Evolutionary conservation across 2,797 vertebrate species (phyloP).

Genomic region (Calcarius lapponicus): DNA sequence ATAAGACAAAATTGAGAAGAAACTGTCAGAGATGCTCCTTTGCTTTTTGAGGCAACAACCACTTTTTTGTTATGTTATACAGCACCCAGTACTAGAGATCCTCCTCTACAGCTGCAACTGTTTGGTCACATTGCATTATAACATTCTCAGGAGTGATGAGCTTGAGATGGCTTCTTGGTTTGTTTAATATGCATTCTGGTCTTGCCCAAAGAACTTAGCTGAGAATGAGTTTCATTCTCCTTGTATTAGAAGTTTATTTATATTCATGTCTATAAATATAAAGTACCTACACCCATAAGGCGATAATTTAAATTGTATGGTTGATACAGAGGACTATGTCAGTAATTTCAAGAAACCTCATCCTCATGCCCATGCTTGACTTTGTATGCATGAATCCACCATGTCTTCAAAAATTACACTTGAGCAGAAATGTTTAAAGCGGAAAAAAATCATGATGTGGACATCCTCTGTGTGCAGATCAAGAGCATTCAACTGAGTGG

Average conservation of each 20-base stretch:
- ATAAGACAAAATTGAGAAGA: not conserved
- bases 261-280: not conserved
- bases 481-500: not conserved
- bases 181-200: not conserved
- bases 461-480: not conserved
- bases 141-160: not conserved
- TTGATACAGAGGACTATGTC: not conserved
- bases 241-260: not conserved
- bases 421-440: not conserved
- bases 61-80: not conserved
- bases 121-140: not conserved
- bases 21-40: not conserved
- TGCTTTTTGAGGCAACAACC: not conserved
- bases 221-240: not conserved
- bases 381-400: not conserved
- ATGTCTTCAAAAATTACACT: not conserved
- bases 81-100: not conserved
- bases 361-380: not conserved
- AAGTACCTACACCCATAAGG: not conserved
- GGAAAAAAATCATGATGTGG: not conserved
- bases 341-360: not conserved
- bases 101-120: not conserved
- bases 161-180: not conserved
- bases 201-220: not conserved
- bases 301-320: not conserved